Percentiles rank a stretch among this genome's conserved stretches.
Conservation (phyloP, 2,888 invertebrate species). For the Ceraclea dissimilis region DNA sequence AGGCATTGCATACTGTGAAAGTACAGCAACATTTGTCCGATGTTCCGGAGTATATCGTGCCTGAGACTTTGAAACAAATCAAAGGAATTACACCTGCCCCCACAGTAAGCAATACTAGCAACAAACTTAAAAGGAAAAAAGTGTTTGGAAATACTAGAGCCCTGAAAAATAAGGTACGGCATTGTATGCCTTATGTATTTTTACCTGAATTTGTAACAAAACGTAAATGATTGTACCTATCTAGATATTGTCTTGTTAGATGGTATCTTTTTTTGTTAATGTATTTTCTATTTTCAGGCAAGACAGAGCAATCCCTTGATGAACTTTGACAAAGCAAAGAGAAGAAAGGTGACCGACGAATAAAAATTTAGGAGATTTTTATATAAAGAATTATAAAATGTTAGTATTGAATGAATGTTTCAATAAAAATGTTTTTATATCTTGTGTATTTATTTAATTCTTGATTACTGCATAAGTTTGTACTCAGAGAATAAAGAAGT, state of each 20-base stretch:
- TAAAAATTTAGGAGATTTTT: background rate
- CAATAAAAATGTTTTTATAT: background rate
- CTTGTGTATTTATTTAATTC: background rate
- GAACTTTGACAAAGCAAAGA: conserved; percentile 49
- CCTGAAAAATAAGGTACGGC: conserved; percentile 41
- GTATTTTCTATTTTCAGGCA: conserved; percentile 42
- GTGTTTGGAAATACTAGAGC: conserved; percentile 38
- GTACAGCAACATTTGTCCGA: conserved; percentile 79
- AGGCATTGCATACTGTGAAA: conserved; percentile 76
- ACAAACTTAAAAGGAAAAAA: conserved; percentile 33
- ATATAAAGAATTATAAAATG: background rate
- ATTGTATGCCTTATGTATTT: background rate
- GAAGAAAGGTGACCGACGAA: conserved; percentile 14
- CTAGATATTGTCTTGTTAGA: too few species aligned
- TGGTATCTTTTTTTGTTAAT: too few species aligned
- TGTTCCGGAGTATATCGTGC: conserved; percentile 89
- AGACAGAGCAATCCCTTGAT: conserved; percentile 59
- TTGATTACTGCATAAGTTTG: background rate
- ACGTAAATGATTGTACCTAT: too few species aligned
- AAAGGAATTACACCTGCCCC: conserved; percentile 37
- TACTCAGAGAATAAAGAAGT: background rate
- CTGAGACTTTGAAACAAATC: conserved; percentile 63
- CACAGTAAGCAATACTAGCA: conserved; percentile 17
- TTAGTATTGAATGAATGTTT: conserved; percentile 1
- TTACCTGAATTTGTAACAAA: too few species aligned